Percentiles rank a stretch among this genome's conserved stretches.
These are phyloP conservation scores for Sebastes oblongus DNA, from an alignment of 2,797 vertebrate genomes.

Conservation along the genomic window DNA sequence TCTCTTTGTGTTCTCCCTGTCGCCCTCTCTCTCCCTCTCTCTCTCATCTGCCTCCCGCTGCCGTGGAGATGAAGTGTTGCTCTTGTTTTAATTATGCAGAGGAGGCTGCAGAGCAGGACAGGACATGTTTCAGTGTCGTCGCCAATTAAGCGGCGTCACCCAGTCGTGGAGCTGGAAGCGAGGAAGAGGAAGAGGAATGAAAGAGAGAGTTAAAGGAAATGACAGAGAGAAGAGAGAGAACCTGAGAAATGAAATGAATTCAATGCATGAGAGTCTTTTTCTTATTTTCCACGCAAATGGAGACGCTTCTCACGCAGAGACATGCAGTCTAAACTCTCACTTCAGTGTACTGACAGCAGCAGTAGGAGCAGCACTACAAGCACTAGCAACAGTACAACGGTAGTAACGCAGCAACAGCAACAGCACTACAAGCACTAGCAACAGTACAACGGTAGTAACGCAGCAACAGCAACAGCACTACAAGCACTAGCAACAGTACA, in stretches of 20 bases:
- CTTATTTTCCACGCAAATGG: slow-evolving; percentile 44
- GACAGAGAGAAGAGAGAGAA: slow-evolving; percentile 25
- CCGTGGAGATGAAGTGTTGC: slow-evolving; percentile 69
- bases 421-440: no score
- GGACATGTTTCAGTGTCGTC: slow-evolving; percentile 77
- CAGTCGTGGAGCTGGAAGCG: slow-evolving; percentile 42
- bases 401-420: not conserved
- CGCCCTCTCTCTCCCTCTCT: slow-evolving; percentile 4
- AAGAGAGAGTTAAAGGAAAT: slow-evolving; percentile 27
- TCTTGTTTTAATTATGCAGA: slow-evolving; percentile 76
- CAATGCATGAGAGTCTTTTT: slow-evolving; percentile 27
- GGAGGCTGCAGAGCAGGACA: slow-evolving; percentile 74
- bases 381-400: no score
- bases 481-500: no score
- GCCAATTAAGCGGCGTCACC: slow-evolving; percentile 78
- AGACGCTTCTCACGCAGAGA: slow-evolving; percentile 13
- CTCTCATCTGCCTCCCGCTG: slow-evolving; percentile 49
- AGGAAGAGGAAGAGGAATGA: slow-evolving; percentile 38
- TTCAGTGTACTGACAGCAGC: slow-evolving; percentile 3
- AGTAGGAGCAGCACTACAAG: not conserved
- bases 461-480: no score
- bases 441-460: no score
- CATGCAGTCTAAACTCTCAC: not conserved
- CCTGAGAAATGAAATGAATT: slow-evolving; percentile 4
- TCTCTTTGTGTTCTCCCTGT: not conserved